Conservation (phyloP, 2,888 invertebrate species). For the Cephus nigrinus region DNA sequence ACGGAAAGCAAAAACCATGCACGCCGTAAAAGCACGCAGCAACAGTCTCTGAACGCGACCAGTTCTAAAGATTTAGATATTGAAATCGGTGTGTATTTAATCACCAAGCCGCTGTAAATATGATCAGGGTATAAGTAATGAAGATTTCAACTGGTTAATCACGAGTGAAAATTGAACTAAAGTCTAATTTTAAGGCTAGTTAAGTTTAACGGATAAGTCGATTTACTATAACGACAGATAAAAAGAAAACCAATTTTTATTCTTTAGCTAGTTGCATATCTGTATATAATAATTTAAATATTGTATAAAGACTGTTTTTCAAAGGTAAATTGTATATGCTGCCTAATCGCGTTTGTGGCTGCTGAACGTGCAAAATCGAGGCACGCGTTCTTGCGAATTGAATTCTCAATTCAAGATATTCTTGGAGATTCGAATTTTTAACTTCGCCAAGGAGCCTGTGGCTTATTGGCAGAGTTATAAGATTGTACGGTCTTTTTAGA, state of each 20-base stretch:
- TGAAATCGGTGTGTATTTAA: constrained; percentile 36
- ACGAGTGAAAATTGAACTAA: constrained; percentile 23
- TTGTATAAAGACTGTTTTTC: constrained; percentile 63
- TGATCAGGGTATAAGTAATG: constrained; percentile 58
- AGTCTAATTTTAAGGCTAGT: constrained; percentile 28
- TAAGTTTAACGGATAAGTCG: constrained; percentile 27
- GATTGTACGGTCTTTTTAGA: constrained; percentile 16
- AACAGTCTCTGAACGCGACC: constrained; percentile 32
- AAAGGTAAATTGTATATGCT: constrained; percentile 25
- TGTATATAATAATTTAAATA: constrained; percentile 63
- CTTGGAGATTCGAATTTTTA: constrained; percentile 25
- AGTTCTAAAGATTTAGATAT: constrained; percentile 25
- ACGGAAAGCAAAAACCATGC: background rate
- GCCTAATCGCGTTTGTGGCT: constrained; percentile 19
- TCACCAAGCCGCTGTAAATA: constrained; percentile 54
- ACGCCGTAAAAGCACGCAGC: background rate
- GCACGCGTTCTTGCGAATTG: constrained; percentile 12
- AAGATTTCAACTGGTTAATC: constrained; percentile 41
- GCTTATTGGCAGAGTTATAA: constrained; percentile 11
- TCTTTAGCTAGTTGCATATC: constrained; percentile 52
- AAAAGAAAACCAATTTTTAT: constrained; percentile 44
- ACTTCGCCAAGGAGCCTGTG: constrained; percentile 27
- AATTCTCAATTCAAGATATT: constrained; percentile 23
- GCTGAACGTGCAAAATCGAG: constrained; percentile 11
- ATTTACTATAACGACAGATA: constrained; percentile 17